Base-by-base conservation (phyloP, 2,113 vertebrate species). In the Prietella phreatophila region DNA sequence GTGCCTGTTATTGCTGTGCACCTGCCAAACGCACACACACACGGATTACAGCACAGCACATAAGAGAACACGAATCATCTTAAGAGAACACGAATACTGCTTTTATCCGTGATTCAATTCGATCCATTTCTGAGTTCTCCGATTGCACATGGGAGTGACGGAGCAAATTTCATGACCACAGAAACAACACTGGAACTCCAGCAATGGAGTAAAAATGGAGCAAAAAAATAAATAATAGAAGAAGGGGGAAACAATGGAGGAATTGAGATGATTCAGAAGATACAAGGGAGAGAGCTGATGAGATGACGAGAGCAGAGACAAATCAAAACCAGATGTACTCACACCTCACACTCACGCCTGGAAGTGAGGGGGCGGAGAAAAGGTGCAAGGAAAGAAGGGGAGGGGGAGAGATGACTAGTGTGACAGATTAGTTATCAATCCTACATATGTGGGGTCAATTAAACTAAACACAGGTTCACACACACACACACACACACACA, bases 1-100 rank as follows among this genome's bases (percentile, higher is more conserved):
- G 94, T 97, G 96, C 88, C 96, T 96, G 93, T 99, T 98, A 94
- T 98, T 99, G 86, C 97, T 97, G 91, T 99, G 97, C 36, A 99
- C 96, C 97, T 98, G 87, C 8, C 20, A 39, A 50, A 87, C 58
- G 56, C 83, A 71, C 1, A 36, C 67, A 47, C 25, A 63, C 3
- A 58, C 0, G 4, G 25, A 33, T 19, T 9, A 2, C 58, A 13
- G 36, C 9, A 14, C 25, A 30, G 55, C 25, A 61, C 30, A 55
- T 19, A 30, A 27, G 47, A 7, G 36, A 39, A 17, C 33, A 76
- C 11, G 73, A 39, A 47, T 4, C 73, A 42, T 22, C 17, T 75
- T 11, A 14, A n/a, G 25, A 76, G 42, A 50, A 14, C 22, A 13
- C 42, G 1, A 27, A 27, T 5, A 50, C 42, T 47, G 25, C 42